These are phyloP conservation scores for Laticauda laticaudata DNA, from an alignment of 2,113 vertebrate species.

Conservation along the genomic window DNA sequence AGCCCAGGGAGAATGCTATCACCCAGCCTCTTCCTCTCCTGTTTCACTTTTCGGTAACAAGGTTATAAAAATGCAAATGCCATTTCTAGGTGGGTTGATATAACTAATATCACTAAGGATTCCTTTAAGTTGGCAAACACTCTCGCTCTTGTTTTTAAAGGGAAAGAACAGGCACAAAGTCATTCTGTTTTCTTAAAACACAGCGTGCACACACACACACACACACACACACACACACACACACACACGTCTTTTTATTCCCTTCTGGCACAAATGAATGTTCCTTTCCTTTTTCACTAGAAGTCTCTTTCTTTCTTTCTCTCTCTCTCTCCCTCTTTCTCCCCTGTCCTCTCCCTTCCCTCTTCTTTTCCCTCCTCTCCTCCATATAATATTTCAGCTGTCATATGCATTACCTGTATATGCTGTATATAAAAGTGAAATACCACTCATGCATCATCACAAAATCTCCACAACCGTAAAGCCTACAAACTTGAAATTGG, in stretches of 20 bases:
- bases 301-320: not conserved
- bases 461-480: no score
- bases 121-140: conserved; percentile 60
- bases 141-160: conserved; percentile 19
- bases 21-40: conserved; percentile 53
- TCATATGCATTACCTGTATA: not conserved
- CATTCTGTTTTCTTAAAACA: not conserved
- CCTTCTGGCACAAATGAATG: not conserved
- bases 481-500: no score
- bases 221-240: not conserved
- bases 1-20: conserved; percentile 52
- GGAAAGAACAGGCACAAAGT: not conserved
- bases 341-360: not conserved
- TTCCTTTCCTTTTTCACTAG: not conserved
- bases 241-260: not conserved
- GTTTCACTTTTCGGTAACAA: conserved; percentile 66
- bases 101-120: conserved; percentile 54
- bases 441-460: no score
- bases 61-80: conserved; percentile 70
- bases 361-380: not conserved
- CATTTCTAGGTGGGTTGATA: conserved; percentile 52
- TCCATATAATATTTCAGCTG: not conserved
- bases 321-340: no score
- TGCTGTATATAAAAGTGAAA: no score
- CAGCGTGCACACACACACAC: no score